These are phyloP conservation scores for Laupala kohalensis DNA, from an alignment of 1,140 invertebrate genomes.

Conservation along the genomic window DNA sequence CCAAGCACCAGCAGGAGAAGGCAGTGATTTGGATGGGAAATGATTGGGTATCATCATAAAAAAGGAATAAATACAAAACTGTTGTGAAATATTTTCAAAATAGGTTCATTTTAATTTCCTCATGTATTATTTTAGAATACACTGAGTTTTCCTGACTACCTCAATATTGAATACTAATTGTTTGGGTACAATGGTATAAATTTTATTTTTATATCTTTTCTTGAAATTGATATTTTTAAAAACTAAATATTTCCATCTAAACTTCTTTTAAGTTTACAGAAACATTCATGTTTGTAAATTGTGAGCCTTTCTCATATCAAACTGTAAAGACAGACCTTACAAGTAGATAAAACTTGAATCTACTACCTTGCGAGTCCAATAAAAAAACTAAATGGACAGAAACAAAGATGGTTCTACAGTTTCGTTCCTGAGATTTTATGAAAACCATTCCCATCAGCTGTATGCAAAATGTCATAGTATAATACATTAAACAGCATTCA, in stretches of 20 bases:
- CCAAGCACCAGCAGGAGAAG: too few relatives aligned
- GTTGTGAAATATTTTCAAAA: conserved; percentile 10
- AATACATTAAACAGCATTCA: too few relatives aligned
- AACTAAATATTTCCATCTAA: neutral
- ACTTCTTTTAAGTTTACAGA: conserved; percentile 3
- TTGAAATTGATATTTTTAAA: conserved; percentile 2
- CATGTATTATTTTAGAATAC: conserved; percentile 8
- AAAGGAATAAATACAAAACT: neutral
- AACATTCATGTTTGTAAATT: conserved; percentile 4
- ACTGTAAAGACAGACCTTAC: neutral
- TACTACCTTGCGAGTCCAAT: neutral
- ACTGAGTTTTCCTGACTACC: conserved; percentile 5
- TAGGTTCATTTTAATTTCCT: conserved; percentile 9
- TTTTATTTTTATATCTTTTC: neutral
- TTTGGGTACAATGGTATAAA: conserved; percentile 9
- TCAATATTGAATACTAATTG: conserved; percentile 2
- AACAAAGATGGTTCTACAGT: conserved; percentile 10
- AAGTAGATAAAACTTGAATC: neutral
- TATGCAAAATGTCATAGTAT: too few relatives aligned
- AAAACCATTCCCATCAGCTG: conserved; percentile 5
- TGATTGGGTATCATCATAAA: too few relatives aligned
- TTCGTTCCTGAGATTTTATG: conserved; percentile 11
- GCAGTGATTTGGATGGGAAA: too few relatives aligned
- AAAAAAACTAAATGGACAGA: conserved; percentile 1
- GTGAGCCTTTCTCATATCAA: conserved; percentile 8